phyloP scores from a whole-genome alignment of 2,888 invertebrate species.

The Acanthoscelides obtectus region DNA sequence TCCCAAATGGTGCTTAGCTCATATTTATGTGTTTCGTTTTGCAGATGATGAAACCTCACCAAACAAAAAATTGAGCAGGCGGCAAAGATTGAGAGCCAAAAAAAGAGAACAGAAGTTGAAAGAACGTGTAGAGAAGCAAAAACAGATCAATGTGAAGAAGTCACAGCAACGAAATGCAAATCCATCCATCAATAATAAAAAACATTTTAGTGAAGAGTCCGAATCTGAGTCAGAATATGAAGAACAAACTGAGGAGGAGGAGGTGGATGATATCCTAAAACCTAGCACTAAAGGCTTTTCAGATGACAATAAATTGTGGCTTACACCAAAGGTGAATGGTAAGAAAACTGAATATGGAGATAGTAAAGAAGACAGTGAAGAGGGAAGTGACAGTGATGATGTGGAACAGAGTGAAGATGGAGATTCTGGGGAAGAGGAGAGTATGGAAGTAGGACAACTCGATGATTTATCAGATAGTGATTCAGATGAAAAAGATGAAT shows the following conservation, averaged over 20 bases:
- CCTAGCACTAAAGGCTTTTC: conserved; percentile 52
- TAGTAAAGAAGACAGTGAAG: conserved; percentile 35
- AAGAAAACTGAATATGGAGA: conserved; percentile 35
- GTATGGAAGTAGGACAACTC: conserved; percentile 23
- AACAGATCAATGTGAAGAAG: conserved; percentile 14
- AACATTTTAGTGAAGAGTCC: conserved; percentile 22
- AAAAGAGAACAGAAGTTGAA: conserved; percentile 35
- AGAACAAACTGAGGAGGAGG: conserved; percentile 10
- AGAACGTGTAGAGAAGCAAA: conserved; percentile 27
- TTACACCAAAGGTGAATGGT: conserved; percentile 55
- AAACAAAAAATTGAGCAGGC: conserved; percentile 59
- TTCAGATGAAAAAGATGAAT: conserved; percentile 37
- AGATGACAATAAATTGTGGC: conserved; percentile 69
- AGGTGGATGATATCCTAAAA: conserved; percentile 16
- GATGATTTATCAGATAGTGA: conserved; percentile 42
- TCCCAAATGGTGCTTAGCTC: neutral
- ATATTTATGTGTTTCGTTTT: neutral
- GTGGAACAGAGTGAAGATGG: conserved; percentile 29
- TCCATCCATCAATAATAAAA: conserved; percentile 1
- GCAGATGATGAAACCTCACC: conserved; percentile 46
- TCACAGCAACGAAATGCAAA: conserved; percentile 30
- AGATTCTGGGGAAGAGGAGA: conserved; percentile 37
- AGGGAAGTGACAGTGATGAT: conserved; percentile 5
- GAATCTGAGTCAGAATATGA: conserved; percentile 12
- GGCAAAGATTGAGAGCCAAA: conserved; percentile 32